phyloP scores from a whole-genome alignment of 2,888 invertebrate species.

The Drosophila tripunctata region DNA sequence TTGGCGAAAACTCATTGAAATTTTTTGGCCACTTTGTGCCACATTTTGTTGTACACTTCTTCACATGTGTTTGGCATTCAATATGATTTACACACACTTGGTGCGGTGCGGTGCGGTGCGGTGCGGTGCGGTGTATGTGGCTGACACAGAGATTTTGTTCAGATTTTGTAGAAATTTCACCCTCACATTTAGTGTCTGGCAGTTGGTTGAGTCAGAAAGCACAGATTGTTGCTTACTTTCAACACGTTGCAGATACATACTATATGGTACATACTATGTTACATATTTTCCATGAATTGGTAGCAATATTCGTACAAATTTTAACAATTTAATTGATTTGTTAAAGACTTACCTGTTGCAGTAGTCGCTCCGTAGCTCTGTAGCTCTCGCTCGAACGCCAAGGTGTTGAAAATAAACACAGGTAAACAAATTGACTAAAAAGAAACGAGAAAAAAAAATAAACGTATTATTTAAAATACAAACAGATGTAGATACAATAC shows the following conservation, averaged over 20 bases:
- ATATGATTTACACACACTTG: slow-evolving; percentile 71
- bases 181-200: slow-evolving; percentile 33
- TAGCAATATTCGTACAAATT: slow-evolving; percentile 20
- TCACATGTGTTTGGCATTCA: slow-evolving; percentile 76
- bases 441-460: slow-evolving; percentile 19
- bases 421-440: slow-evolving; percentile 66
- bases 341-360: slow-evolving; percentile 41
- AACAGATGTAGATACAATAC: slow-evolving; percentile 53
- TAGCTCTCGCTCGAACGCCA: background rate
- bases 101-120: too few species aligned
- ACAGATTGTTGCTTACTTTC: slow-evolving; percentile 60
- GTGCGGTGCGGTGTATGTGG: too few species aligned
- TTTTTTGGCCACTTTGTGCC: slow-evolving; percentile 61
- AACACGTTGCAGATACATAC: slow-evolving; percentile 42
- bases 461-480: slow-evolving; percentile 38
- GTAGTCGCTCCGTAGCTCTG: background rate
- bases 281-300: slow-evolving; percentile 32
- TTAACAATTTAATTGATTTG: slow-evolving; percentile 48
- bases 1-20: slow-evolving; percentile 55
- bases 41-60: slow-evolving; percentile 36
- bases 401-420: slow-evolving; percentile 56
- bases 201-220: slow-evolving; percentile 55
- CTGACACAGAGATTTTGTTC: slow-evolving; percentile 32
- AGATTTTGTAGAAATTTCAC: slow-evolving; percentile 13
- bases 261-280: background rate